phyloP scores from a whole-genome alignment of 2,113 vertebrate species.

The Ivindomyrus marchei region DNA sequence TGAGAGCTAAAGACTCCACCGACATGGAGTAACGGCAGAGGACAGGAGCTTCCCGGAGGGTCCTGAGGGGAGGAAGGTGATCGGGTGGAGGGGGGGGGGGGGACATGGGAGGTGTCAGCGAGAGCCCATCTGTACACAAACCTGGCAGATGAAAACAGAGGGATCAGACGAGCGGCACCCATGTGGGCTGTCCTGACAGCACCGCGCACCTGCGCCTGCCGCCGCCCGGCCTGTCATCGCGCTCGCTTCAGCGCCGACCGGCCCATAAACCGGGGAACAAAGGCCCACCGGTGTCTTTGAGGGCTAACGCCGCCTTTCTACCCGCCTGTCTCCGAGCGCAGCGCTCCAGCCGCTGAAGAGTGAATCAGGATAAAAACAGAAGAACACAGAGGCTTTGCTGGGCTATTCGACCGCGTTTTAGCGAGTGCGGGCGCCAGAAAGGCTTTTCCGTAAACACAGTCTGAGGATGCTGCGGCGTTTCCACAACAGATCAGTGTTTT shows the following conservation, averaged over 20 bases:
- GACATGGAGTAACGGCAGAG: constrained; percentile 16
- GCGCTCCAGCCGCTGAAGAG: not conserved
- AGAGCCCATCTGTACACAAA: constrained; percentile 37
- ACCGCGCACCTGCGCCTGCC: constrained; percentile 40
- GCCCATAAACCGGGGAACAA: not conserved
- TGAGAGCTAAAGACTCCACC: constrained; percentile 8
- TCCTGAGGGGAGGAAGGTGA: constrained; percentile 40
- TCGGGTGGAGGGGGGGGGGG: constrained; percentile 28
- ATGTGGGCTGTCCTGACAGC: constrained; percentile 19
- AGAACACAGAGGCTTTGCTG: not conserved
- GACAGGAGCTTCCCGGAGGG: constrained; percentile 27
- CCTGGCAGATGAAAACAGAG: constrained; percentile 18
- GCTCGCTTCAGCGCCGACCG: constrained; percentile 39
- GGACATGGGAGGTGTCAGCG: constrained; percentile 29
- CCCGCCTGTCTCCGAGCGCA: not conserved
- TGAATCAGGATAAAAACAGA: not conserved
- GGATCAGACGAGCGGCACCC: constrained; percentile 18
- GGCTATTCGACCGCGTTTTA: not conserved
- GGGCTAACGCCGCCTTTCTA: not conserved
- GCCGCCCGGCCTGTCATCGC: constrained; percentile 45
- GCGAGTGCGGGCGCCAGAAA: not conserved
- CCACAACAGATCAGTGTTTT: not conserved
- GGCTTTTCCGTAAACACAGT: not conserved
- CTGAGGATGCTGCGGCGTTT: not conserved
- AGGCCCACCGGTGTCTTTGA: constrained; percentile 25